Base-by-base conservation (phyloP, 2,888 invertebrate species). In the Volucella inanis region DNA sequence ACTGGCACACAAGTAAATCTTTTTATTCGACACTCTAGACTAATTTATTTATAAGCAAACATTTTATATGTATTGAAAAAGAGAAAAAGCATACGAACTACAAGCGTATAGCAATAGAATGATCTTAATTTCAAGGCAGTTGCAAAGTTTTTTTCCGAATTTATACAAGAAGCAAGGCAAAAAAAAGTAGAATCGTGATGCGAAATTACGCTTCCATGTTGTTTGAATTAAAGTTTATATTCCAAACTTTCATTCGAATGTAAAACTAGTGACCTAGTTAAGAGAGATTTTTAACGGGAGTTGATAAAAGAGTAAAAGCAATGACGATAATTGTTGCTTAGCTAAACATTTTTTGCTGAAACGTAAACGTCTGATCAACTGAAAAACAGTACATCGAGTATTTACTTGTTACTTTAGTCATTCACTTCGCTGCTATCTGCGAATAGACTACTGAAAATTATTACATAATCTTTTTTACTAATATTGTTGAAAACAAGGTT, bases 261-360 rank as follows among this genome's bases (percentile, higher is more conserved):
- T 22, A 59, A 71, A 71, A 71, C 59, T 49, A 71, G 59, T 71
- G 59, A 71, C 71, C 71, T 59, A 71, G 49, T 71, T 71, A 18
- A 41, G 18, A 47, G 8, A 45, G 47, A 14, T 54, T 59, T 11
- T 59, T 59, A 59, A 71, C 59, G 59, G 71, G n/a, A n/a, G 38
- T 47, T 71, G 38, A 71, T 50, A 62, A 61, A 52, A 52, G 70
- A 41, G 64, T 47, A 49, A 64, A 54, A 31, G 41, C 57, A 65
- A 45, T n/a, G 47, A 43, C 55, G 41, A 65, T 65, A 64, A 74
- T 62, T 57, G 57, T 65, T 71, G 59, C 59, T 49, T 50, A 18
- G 62, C 31, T 45, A 22, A 45, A 12, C 12, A 50, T 10, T 47
- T 54, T 45, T 52, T 18, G 14, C 31, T 31, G 31, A 31, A 31